Conservation (phyloP, 2,888 invertebrate species). For the Patella caerulea region DNA sequence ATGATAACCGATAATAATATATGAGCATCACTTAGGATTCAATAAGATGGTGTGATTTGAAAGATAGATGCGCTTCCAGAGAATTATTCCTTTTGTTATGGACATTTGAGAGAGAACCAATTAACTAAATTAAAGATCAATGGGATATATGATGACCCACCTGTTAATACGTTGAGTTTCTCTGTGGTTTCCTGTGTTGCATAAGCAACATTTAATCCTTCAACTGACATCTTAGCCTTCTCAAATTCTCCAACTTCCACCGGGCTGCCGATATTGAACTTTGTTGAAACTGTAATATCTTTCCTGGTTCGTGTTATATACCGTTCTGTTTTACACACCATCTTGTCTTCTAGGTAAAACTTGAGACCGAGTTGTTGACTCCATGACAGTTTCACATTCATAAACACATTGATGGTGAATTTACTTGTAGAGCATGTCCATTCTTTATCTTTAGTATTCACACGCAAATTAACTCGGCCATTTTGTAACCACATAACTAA, state of each 20-base stretch:
- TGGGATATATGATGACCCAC: slow-evolving; percentile 21
- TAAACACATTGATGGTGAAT: slow-evolving; percentile 30
- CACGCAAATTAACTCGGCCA: slow-evolving; percentile 37
- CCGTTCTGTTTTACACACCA: slow-evolving; percentile 10
- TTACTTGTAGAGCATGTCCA: slow-evolving; percentile 41
- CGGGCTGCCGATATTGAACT: slow-evolving; percentile 32
- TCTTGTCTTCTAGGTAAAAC: slow-evolving; percentile 37
- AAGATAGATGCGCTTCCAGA: no score
- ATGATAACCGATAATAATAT: no score
- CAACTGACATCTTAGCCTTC: slow-evolving; percentile 38
- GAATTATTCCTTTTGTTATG: no score
- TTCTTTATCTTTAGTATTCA: slow-evolving; percentile 41
- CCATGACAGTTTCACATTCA: slow-evolving; percentile 47
- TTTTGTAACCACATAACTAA: slow-evolving; percentile 45
- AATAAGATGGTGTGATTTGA: no score
- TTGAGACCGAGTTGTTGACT: slow-evolving; percentile 41
- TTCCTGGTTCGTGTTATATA: slow-evolving; percentile 18
- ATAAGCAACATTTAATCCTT: slow-evolving; percentile 43
- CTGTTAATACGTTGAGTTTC: slow-evolving; percentile 28
- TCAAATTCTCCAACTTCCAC: slow-evolving; percentile 19
- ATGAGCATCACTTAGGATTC: no score
- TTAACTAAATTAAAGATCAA: no score
- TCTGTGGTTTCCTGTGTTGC: slow-evolving; percentile 38
- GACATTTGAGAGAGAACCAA: no score
- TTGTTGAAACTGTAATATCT: slow-evolving; percentile 10